A percentile compares a stretch with the other conserved stretches of the same genome.
phyloP scores from a whole-genome alignment of 2,888 invertebrate species.

The Nysson spinosus region DNA sequence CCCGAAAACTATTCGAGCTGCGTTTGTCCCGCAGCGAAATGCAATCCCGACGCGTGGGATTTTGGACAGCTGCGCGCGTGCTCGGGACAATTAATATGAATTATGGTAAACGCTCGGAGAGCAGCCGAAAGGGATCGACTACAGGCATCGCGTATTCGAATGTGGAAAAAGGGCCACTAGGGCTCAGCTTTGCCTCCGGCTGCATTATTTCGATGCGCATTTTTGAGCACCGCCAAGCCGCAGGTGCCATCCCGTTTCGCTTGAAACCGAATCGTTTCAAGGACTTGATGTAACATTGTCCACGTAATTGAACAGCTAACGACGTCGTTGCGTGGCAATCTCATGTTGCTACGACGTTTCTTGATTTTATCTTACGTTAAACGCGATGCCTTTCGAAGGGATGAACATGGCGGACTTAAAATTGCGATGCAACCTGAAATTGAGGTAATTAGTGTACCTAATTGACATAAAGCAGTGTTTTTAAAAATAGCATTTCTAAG shows the following conservation, averaged over 20 bases:
- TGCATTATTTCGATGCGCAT: slow-evolving; percentile 48
- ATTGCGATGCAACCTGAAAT: no score
- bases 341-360: not conserved
- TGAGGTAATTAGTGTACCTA: no score
- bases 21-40: slow-evolving; percentile 66
- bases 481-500: no score
- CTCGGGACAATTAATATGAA: slow-evolving; percentile 68
- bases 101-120: slow-evolving; percentile 63
- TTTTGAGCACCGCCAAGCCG: slow-evolving; percentile 42
- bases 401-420: no score
- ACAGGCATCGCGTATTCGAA: slow-evolving; percentile 49
- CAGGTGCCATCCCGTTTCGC: slow-evolving; percentile 26
- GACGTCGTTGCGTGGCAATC: not conserved
- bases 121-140: slow-evolving; percentile 44
- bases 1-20: slow-evolving; percentile 55
- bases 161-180: slow-evolving; percentile 27
- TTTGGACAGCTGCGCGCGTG: slow-evolving; percentile 71
- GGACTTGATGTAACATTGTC: not conserved
- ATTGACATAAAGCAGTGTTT: no score
- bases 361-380: no score
- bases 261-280: not conserved
- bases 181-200: slow-evolving; percentile 38
- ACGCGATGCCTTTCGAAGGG: no score
- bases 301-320: not conserved
- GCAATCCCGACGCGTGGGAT: slow-evolving; percentile 69